Percentiles rank a stretch among this genome's conserved stretches.
These are phyloP conservation scores for Tragelaphus scriptus DNA, from an alignment of 2,113 vertebrate genomes.

Conservation along the genomic window DNA sequence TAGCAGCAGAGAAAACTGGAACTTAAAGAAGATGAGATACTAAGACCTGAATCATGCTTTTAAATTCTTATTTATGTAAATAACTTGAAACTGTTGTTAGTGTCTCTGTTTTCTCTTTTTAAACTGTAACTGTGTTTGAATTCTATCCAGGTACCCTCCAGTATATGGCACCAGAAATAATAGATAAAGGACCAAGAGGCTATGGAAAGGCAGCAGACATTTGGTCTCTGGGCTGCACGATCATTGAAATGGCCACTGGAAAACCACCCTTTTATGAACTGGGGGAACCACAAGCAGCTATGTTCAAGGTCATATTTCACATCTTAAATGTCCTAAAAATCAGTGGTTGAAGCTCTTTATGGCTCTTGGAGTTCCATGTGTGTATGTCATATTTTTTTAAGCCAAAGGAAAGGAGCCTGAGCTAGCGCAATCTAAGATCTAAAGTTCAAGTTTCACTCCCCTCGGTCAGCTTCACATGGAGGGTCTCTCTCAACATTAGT, in stretches of 20 bases:
- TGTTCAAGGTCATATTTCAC: slow-evolving; percentile 93
- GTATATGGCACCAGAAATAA: slow-evolving; percentile 99
- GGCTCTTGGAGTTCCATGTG: neutral
- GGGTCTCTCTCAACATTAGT: neutral
- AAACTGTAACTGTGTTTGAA: slow-evolving; percentile 32
- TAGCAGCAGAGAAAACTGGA: neutral
- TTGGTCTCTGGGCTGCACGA: slow-evolving; percentile 98
- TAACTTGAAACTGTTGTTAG: neutral
- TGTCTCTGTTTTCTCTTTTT: neutral
- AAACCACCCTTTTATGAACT: slow-evolving; percentile 98
- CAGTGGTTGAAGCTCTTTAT: neutral
- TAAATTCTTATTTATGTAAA: neutral
- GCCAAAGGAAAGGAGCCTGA: neutral
- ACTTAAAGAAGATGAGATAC: neutral
- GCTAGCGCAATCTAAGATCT: neutral
- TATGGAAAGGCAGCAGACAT: slow-evolving; percentile 98
- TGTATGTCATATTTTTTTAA: neutral
- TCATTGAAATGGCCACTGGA: slow-evolving; percentile 99
- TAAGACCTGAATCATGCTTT: neutral
- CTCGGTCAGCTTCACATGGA: neutral
- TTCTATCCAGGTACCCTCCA: slow-evolving; percentile 92
- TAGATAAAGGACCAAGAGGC: slow-evolving; percentile 96
- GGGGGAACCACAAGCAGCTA: slow-evolving; percentile 97
- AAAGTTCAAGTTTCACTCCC: neutral
- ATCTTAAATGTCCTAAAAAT: neutral